These are phyloP conservation scores for Clarias fuscus DNA, from an alignment of 2,797 vertebrate species.

Conservation along the genomic window DNA sequence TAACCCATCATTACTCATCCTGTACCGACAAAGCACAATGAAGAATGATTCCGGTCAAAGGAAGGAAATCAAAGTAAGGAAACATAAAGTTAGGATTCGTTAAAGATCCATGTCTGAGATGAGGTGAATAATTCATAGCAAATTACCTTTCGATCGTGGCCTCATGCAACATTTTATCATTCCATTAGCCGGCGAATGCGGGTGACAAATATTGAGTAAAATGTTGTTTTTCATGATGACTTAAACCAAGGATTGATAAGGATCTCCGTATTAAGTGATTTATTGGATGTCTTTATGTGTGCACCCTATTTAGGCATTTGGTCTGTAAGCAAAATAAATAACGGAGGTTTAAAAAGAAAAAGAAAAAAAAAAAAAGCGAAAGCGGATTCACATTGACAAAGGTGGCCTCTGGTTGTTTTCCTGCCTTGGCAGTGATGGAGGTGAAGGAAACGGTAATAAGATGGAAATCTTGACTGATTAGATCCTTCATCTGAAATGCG, in stretches of 20 bases:
- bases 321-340: constrained; percentile 50
- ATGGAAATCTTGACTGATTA: constrained; percentile 64
- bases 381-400: constrained; percentile 60
- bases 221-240: constrained; percentile 52
- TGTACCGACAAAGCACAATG: background rate
- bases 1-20: background rate
- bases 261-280: constrained; percentile 54
- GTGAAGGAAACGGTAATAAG: constrained; percentile 71
- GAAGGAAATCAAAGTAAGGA: constrained; percentile 1
- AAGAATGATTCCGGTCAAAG: constrained; percentile 18
- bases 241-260: constrained; percentile 54
- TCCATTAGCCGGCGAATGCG: constrained; percentile 41
- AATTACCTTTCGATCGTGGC: constrained; percentile 44
- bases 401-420: constrained; percentile 65
- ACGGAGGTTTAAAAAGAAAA: constrained; percentile 55
- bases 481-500: constrained; percentile 64
- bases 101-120: constrained; percentile 36
- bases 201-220: constrained; percentile 53
- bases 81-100: constrained; percentile 16
- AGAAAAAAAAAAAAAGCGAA: background rate
- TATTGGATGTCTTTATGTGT: constrained; percentile 50
- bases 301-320: constrained; percentile 53
- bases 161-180: constrained; percentile 45
- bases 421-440: constrained; percentile 61
- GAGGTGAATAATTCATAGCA: constrained; percentile 32